Evolutionary conservation across 2,888 invertebrate genomes (phyloP), one percentile per base, ranked within the genome.

Genomic region (Slavum lentiscoides): DNA sequence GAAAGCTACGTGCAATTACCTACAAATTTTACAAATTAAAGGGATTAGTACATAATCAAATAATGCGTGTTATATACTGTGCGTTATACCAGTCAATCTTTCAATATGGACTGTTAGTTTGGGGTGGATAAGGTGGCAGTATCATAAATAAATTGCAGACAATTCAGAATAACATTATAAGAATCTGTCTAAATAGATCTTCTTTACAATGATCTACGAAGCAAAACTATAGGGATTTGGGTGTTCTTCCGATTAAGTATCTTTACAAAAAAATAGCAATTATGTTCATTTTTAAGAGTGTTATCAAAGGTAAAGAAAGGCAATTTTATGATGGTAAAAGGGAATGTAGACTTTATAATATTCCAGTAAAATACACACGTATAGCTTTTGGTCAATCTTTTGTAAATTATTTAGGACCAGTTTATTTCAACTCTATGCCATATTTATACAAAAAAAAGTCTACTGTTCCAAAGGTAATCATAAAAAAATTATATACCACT

Each of bases 251-350:
- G n/a, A n/a, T n/a, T n/a, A n/a, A n/a, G n/a, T n/a, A n/a, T n/a
- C n/a, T n/a, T n/a, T 58, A 15, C 58, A 58, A 61, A 61, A 21
- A 61, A 23, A 7, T 61, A 23, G 23, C 61, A 61, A 61, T 23
- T 23, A 61, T 61, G 61, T 61, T 21, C 21, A 61, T 61, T 21
- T 61, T 61, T 23, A n/a, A n/a, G n/a, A n/a, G n/a, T n/a, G n/a
- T n/a, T n/a, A n/a, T n/a, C n/a, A n/a, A n/a, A n/a, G n/a, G 21
- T 61, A 23, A 61, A 61, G 23, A 61, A 21, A 61, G 21, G 23
- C 2, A 61, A 61, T 61, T 61, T 21, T 61, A 61, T 59, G 59
- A n/a, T 59, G 59, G 59, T 59, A 59, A 59, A 59, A 59, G n/a
- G 21, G 59, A 59, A 59, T 59, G 21, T 59, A 59, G n/a, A 59